phyloP scores from a whole-genome alignment of 2,113 vertebrate genomes.

The Hyla sarda region DNA sequence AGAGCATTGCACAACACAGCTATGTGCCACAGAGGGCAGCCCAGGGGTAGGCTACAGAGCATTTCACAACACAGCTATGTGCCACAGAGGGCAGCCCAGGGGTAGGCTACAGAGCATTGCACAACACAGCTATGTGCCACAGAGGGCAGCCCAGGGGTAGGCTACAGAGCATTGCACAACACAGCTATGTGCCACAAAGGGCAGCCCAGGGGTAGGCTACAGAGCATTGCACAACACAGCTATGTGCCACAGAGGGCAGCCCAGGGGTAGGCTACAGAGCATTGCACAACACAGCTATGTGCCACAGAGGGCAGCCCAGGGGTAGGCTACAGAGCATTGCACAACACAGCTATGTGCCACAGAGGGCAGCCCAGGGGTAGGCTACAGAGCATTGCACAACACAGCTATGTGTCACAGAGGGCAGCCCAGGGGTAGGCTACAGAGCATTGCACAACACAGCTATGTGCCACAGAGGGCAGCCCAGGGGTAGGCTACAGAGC shows the following conservation, averaged over 20 bases:
- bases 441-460: neutral
- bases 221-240: neutral
- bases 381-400: neutral
- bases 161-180: neutral
- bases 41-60: neutral
- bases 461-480: too few relatives aligned
- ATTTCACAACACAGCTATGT: neutral
- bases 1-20: neutral
- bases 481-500: neutral
- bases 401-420: neutral
- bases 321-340: neutral
- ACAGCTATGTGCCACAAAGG: neutral
- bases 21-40: too few relatives aligned
- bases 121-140: neutral
- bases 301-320: too few relatives aligned
- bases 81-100: too few relatives aligned
- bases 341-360: neutral
- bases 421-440: neutral
- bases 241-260: neutral
- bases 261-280: neutral
- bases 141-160: too few relatives aligned
- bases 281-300: neutral
- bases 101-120: neutral
- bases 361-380: too few relatives aligned
- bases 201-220: too few relatives aligned